Percentiles rank a stretch among this genome's conserved stretches.
Conservation (phyloP, 2,888 invertebrate genomes). For the Leistus spinibarbis region DNA sequence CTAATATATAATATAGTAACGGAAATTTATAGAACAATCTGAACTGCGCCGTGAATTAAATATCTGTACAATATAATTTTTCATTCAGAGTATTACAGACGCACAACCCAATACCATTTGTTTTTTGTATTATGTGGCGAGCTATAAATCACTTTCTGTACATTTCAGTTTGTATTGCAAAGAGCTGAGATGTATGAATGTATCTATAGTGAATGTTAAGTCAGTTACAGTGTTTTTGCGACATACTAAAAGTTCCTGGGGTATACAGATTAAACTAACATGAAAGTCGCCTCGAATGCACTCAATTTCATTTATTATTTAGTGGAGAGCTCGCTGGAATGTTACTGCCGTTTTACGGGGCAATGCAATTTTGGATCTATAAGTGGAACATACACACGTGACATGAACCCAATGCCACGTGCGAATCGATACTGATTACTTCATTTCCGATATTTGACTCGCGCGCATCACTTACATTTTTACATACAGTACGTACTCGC, state of each 20-base stretch:
- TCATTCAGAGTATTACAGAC: too few species aligned
- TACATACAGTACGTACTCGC: not conserved
- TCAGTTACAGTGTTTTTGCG: not conserved
- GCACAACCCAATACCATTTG: too few species aligned
- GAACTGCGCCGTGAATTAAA: too few species aligned
- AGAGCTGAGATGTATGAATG: too few species aligned
- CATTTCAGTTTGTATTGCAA: too few species aligned
- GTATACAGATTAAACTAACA: not conserved
- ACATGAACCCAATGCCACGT: not conserved
- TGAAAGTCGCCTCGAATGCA: not conserved
- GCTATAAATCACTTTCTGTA: too few species aligned
- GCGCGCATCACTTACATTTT: not conserved
- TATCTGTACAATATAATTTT: too few species aligned
- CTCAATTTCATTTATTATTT: not conserved
- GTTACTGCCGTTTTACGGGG: not conserved
- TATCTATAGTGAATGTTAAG: not conserved
- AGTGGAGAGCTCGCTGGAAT: not conserved
- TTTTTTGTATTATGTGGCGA: too few species aligned
- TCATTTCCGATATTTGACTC: not conserved
- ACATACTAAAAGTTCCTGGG: not conserved
- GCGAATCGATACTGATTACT: not conserved
- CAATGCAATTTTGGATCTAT: not conserved
- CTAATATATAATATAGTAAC: too few species aligned
- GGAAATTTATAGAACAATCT: too few species aligned
- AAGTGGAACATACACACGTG: not conserved